Base-by-base conservation (phyloP, 2,888 invertebrate species). In the Acanthosepion esculentum region DNA sequence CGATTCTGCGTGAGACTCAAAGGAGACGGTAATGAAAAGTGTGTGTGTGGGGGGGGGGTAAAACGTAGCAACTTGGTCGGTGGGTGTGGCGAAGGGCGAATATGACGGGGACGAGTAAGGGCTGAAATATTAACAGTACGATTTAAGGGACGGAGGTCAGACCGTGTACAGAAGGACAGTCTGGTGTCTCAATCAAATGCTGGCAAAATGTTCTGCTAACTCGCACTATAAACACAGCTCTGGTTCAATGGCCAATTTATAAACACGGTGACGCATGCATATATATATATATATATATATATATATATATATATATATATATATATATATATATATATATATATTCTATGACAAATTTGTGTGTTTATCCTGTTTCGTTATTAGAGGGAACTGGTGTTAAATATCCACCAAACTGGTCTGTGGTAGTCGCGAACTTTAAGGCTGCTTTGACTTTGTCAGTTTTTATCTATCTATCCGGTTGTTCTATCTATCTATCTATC, bases 261-360 rank as follows among this genome's bases (percentile, higher is more conserved):
- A 78, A 78, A 78, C 78, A 78, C 12, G n/a, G n/a, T n/a, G n/a
- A 78, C 78, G 78, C n/a, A 78, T 10, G 3, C n/a, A 78, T 78
- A n/a, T n/a, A 78, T 78, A 78, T 78, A 78, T 78, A 78, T 78
- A 78, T 78, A 78, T 78, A 78, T 78, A 78, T 78, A 78, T 78
- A 78, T 78, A 78, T 78, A 78, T 78, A 78, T 78, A n/a, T 78
- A n/a, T 78, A n/a, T 78, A 12, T 78, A n/a, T 78, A n/a, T 78
- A n/a, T 78, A n/a, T 78, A n/a, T 78, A 78, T n/a, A 78, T 29
- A 78, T n/a, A 78, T n/a, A 78, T n/a, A 41, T 41, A 41, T 41
- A 41, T 41, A 41, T 41, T 41, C 41, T 41, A 41, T 41, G 41
- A 41, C 41, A 41, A 1, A 41, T 41, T 41, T 41, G 41, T 41